Base-by-base conservation (phyloP, 2,888 invertebrate species). In the Kuschelorhynchus macadamiae region DNA sequence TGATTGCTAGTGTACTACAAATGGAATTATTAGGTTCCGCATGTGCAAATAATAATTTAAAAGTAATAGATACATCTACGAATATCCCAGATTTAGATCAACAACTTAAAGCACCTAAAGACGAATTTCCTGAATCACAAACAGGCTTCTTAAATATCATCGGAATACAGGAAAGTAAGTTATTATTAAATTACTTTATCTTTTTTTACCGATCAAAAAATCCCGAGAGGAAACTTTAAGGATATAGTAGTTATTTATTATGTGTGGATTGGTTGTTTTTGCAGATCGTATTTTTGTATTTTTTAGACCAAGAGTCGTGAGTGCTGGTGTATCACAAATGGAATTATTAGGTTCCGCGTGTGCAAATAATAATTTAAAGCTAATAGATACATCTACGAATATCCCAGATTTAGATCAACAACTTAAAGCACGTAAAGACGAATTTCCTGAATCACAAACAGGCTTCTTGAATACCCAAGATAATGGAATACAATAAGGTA, bases 251-350 rank as follows among this genome's bases (percentile, higher is more conserved):
- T n/a, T n/a, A n/a, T n/a, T n/a, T n/a, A n/a, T n/a, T n/a, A n/a
- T n/a, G n/a, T 46, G 46, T 46, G 20, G 46, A 20, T 46, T 46
- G 46, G 46, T 46, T 44, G 44, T 16, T 17, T 44, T 44, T 44
- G 44, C 18, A 44, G 44, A 44, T 44, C 44, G 44, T 11, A 44
- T 44, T 44, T 44, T 9, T 44, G 17, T 44, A 44, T 25, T 25
- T 25, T 25, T 25, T 25, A 25, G 25, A 25, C 7, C 25, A 25
- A 25, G n/a, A n/a, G 1, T 17, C 41, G 17, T 9, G 1, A 17
- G 44, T 44, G 17, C 44, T 17, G 44, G 18, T 44, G 18, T 17
- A 44, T 2, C 17, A 44, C 17, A 44, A 44, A 44, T 44, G 44
- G 44, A 44, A 17, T 1, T 16, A 44, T 44, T 1, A 9, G 17